Conservation (phyloP, 2,888 invertebrate species). For the Synanthedon myopaeformis region DNA sequence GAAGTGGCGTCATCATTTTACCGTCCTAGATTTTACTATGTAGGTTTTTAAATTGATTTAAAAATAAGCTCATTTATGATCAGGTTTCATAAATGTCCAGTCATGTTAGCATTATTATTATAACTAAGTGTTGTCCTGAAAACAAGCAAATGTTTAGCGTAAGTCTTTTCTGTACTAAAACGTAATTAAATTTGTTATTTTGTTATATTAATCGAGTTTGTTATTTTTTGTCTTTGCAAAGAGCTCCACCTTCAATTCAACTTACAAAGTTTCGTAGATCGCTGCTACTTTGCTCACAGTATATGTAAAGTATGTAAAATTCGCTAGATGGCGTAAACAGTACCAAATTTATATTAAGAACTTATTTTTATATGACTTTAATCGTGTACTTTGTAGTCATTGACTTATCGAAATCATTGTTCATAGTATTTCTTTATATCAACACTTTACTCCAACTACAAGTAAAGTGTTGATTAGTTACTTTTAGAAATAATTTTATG, state of each 20-base stretch:
- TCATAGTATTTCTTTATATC: no score
- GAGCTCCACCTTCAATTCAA: neutral
- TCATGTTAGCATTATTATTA: neutral
- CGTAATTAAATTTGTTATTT: neutral
- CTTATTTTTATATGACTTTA: no score
- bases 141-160: neutral
- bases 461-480: no score
- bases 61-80: slow-evolving; percentile 5
- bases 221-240: neutral
- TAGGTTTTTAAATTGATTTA: slow-evolving; percentile 22
- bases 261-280: neutral
- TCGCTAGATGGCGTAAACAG: no score
- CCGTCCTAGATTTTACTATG: slow-evolving; percentile 45
- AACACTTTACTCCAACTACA: no score
- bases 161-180: neutral
- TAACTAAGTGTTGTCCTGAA: no score
- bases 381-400: no score
- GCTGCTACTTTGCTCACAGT: no score
- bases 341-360: no score
- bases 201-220: neutral
- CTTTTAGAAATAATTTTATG: no score
- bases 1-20: slow-evolving; percentile 57
- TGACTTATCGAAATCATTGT: no score
- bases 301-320: no score
- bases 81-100: slow-evolving; percentile 6